Evolutionary conservation across 2,888 invertebrate species (phyloP).

Genomic region (Lathronympha strigana): DNA sequence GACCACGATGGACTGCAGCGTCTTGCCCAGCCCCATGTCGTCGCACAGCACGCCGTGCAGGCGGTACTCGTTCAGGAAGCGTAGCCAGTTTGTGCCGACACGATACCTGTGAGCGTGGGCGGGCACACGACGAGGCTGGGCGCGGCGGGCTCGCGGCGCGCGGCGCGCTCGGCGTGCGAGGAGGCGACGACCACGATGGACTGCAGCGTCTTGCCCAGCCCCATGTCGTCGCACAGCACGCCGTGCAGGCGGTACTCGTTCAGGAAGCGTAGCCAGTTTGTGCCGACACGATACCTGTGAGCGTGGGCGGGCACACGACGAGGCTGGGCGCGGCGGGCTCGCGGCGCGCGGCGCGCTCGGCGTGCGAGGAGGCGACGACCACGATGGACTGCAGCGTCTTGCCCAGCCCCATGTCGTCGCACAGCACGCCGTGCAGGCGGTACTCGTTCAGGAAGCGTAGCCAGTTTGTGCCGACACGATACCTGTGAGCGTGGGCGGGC

Average conservation of each 20-base stretch:
- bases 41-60: constrained; percentile 99
- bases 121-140: constrained; percentile 98
- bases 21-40: constrained; percentile 99
- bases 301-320: constrained; percentile 98
- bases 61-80: constrained; percentile 96
- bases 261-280: constrained; percentile 98
- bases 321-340: constrained; percentile 89
- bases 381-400: constrained; percentile 98
- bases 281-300: too few relatives aligned
- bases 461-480: constrained; percentile 99
- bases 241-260: constrained; percentile 98
- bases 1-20: constrained; percentile 97
- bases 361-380: constrained; percentile 95
- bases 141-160: constrained; percentile 73
- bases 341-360: constrained; percentile 81
- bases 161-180: constrained; percentile 89
- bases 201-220: constrained; percentile 98
- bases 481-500: too few relatives aligned
- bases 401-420: constrained; percentile 99
- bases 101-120: too few relatives aligned
- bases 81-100: constrained; percentile 99
- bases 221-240: constrained; percentile 99
- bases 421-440: constrained; percentile 97
- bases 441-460: constrained; percentile 97
- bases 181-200: constrained; percentile 96